Percentiles rank a stretch among this genome's conserved stretches.
Evolutionary conservation across 2,113 vertebrate species (phyloP).

Genomic region (Spermophilus dauricus): DNA sequence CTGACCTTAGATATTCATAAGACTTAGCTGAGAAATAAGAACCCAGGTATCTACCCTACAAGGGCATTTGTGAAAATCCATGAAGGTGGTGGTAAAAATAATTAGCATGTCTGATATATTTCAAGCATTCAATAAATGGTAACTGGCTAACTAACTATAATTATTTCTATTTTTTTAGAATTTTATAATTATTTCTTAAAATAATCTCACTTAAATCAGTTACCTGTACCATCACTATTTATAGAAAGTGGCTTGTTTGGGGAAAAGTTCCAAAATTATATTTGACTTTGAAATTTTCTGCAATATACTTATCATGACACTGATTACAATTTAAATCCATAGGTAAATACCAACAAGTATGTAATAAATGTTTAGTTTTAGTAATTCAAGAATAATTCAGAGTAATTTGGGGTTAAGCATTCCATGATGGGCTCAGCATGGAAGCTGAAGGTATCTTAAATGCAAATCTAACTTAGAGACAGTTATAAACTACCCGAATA

Average conservation of each 20-base stretch:
- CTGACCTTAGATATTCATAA: background rate
- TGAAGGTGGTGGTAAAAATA: slow-evolving; percentile 44
- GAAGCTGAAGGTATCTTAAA: background rate
- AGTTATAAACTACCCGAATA: slow-evolving; percentile 2
- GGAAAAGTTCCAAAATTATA: slow-evolving; percentile 50
- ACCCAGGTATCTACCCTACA: background rate
- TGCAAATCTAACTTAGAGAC: background rate
- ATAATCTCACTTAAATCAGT: slow-evolving; percentile 37
- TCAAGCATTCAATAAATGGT: slow-evolving; percentile 35
- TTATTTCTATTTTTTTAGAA: background rate
- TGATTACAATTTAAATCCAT: background rate
- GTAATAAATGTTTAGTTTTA: slow-evolving; percentile 44
- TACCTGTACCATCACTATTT: slow-evolving; percentile 1
- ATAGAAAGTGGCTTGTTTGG: slow-evolving; percentile 7
- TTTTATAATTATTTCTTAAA: slow-evolving; percentile 43
- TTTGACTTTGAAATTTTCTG: slow-evolving; percentile 51
- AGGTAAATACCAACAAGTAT: slow-evolving; percentile 36
- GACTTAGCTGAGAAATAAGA: background rate
- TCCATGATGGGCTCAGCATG: background rate
- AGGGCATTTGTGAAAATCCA: slow-evolving; percentile 6
- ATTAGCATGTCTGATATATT: background rate
- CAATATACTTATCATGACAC: background rate
- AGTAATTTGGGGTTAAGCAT: slow-evolving; percentile 31
- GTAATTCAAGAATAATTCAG: background rate
- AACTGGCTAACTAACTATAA: background rate